A percentile compares a stretch with the other conserved stretches of the same genome.
Conservation (phyloP, 2,797 vertebrate species). For the Cossypha polioptera region DNA sequence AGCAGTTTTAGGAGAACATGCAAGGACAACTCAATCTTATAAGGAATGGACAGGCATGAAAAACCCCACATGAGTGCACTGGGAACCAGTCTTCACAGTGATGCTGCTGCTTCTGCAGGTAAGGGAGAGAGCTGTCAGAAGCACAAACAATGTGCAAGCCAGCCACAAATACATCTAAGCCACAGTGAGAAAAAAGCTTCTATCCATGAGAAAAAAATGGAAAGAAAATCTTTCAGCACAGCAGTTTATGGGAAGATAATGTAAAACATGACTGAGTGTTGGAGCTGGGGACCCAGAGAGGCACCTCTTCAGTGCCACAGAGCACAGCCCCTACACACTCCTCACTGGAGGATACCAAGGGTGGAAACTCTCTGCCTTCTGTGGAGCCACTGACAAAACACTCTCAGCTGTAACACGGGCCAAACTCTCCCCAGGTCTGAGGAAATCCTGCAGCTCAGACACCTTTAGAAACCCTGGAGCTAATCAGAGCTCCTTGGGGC, state of each 20-base stretch:
- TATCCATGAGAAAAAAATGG: neutral
- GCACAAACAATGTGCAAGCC: accelerated
- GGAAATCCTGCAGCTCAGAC: accelerated
- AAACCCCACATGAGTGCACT: accelerated
- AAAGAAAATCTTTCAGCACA: neutral
- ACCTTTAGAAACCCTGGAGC: neutral
- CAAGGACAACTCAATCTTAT: neutral
- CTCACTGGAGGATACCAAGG: neutral
- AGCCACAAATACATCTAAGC: neutral
- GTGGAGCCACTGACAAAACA: accelerated
- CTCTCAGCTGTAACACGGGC: neutral
- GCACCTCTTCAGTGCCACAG: no score
- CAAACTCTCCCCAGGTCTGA: neutral
- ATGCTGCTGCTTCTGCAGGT: neutral
- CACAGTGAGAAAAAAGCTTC: neutral
- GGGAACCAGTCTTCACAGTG: neutral
- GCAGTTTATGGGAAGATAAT: neutral
- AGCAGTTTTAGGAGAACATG: neutral
- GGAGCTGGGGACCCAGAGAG: neutral
- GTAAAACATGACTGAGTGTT: neutral
- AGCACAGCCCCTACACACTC: neutral
- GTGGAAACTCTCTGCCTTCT: neutral
- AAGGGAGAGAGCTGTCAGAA: neutral
- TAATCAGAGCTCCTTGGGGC: neutral
- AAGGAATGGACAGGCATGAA: neutral